Evolutionary conservation across 1,140 invertebrate species (phyloP), one percentile per base, ranked within the genome.

Genomic region (Zaprionus ghesquierei): DNA sequence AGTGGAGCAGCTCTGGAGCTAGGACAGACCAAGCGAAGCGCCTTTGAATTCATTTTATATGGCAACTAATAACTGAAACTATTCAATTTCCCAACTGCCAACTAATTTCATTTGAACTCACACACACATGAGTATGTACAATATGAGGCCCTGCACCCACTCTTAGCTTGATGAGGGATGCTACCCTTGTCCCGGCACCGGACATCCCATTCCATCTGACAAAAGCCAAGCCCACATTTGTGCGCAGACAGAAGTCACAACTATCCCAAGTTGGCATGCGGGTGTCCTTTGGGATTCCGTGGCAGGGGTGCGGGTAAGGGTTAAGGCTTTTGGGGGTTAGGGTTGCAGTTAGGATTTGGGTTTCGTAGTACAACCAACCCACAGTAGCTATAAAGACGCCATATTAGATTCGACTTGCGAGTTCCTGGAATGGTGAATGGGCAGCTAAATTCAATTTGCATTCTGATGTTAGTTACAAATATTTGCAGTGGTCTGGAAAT

Each of bases 221-320:
- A 50, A 38, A 79, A 89, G 82, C 75, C 72, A 89, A 89, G 55
- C 85, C 76, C 76, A 79, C 68, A 62, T 79, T 60, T 44, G 59
- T 66, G 72, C 77, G 75, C 84, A 89, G 73, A 72, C 80, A 77
- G 76, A 89, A 89, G 84, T 89, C 84, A 89, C 79, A 89, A 89
- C 84, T 89, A 89, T 89, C 79, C 85, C 85, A 84, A 77, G 77
- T 84, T 62, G 56, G 66, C 51, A 79, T 61, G 51, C 46, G 62
- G 59, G 63, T 75, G 25, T 69, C 69, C 50, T 44, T 61, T 66
- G 62, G 41, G 41, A 41, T n/a, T 8, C 2, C 18, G 18, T 20
- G 2, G 31, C 38, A 18, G 41, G n/a, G 41, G 41, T 46, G 9
- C 6, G 41, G 41, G 41, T 10, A 2, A 46, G 41, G 41, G 41